These are phyloP conservation scores for Drosophila simulans DNA, from an alignment of 1,140 invertebrate species.

Conservation along the genomic window DNA sequence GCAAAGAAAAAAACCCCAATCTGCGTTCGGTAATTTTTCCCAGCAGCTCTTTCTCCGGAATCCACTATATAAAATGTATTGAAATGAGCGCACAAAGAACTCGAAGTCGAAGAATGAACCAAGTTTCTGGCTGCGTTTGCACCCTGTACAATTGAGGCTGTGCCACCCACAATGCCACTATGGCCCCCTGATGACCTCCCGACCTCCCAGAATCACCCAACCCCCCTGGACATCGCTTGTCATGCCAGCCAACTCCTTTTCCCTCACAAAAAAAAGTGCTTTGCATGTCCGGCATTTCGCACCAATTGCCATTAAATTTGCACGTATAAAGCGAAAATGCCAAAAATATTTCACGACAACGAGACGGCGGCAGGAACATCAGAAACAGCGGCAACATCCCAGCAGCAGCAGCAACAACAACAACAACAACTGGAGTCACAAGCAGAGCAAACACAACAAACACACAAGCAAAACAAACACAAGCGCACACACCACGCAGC, in stretches of 20 bases:
- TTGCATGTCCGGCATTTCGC: conserved; percentile 81
- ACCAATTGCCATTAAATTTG: conserved; percentile 83
- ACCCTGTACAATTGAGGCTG: conserved; percentile 46
- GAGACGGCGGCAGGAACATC: conserved; percentile 45
- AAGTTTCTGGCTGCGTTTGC: conserved; percentile 29
- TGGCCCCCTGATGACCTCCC: background rate
- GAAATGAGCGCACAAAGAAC: conserved; percentile 28
- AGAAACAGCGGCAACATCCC: conserved; percentile 26
- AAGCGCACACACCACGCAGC: background rate
- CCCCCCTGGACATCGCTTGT: conserved; percentile 38
- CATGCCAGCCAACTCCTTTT: conserved; percentile 5
- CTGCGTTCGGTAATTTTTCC: conserved; percentile 22
- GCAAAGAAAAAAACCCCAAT: conserved; percentile 27
- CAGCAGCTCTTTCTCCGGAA: conserved; percentile 17
- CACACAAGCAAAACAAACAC: conserved; percentile 26
- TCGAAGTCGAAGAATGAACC: conserved; percentile 5
- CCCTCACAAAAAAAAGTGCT: conserved; percentile 9
- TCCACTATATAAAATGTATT: conserved; percentile 13
- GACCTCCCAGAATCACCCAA: conserved; percentile 3
- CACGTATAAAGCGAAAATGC: conserved; percentile 78
- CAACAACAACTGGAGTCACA: conserved; percentile 20
- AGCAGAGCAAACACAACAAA: conserved; percentile 45
- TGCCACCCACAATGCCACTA: conserved; percentile 38
- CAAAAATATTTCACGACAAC: conserved; percentile 80
- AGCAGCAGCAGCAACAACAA: background rate